A percentile compares a stretch with the other conserved stretches of the same genome.
These are phyloP conservation scores for Microcebus lehilahytsara DNA, from an alignment of 2,113 vertebrate genomes.

Conservation along the genomic window DNA sequence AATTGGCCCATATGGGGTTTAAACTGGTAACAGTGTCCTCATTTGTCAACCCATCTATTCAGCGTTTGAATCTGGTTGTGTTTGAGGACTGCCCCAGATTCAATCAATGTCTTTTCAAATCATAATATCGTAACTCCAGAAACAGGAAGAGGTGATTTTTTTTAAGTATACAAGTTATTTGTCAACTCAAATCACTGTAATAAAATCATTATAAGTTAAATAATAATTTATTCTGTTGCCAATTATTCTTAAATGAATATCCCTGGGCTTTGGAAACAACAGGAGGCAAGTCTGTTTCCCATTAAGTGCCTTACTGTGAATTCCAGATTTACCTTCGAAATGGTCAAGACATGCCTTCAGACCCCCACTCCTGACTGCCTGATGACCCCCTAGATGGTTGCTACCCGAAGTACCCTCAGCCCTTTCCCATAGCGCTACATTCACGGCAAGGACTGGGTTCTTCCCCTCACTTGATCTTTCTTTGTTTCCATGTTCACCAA, in stretches of 20 bases:
- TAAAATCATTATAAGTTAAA: slow-evolving; percentile 36
- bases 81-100: slow-evolving; percentile 37
- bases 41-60: slow-evolving; percentile 74
- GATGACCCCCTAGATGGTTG: neutral
- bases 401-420: neutral
- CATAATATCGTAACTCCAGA: neutral
- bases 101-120: slow-evolving; percentile 2
- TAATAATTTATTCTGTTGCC: slow-evolving; percentile 22
- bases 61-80: slow-evolving; percentile 44
- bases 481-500: neutral
- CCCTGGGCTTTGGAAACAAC: neutral
- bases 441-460: neutral
- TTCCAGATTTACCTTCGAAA: neutral
- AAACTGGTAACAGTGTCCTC: slow-evolving; percentile 74
- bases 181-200: neutral
- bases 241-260: slow-evolving; percentile 39
- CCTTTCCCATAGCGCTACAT: neutral
- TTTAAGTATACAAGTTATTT: neutral
- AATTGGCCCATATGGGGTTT: slow-evolving; percentile 79
- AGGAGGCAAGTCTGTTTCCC: slow-evolving; percentile 5
- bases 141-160: slow-evolving; percentile 2
- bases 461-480: neutral
- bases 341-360: neutral
- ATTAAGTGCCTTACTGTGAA: neutral
- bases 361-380: neutral